Evolutionary conservation across 2,797 vertebrate genomes (phyloP).

Genomic region (Protonibea diacanthus): DNA sequence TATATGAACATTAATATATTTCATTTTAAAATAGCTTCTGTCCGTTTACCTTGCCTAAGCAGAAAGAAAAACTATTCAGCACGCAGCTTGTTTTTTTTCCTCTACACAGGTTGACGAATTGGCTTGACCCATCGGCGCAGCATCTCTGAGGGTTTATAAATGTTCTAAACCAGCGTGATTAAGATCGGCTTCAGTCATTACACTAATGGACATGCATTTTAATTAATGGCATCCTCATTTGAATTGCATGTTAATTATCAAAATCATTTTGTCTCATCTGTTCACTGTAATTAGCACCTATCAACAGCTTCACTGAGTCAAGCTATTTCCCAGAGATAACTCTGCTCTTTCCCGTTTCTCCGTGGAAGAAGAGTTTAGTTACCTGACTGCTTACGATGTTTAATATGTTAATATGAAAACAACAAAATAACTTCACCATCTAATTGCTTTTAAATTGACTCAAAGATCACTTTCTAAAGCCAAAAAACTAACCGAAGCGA

Average conservation of each 20-base stretch:
- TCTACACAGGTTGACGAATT: conserved; percentile 63
- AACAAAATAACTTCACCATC: background rate
- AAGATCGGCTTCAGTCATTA: conserved; percentile 81
- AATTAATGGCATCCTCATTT: conserved; percentile 86
- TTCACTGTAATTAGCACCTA: conserved; percentile 77
- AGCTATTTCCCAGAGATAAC: conserved; percentile 63
- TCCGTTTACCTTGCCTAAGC: conserved; percentile 33
- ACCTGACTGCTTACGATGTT: conserved; percentile 23
- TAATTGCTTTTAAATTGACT: background rate
- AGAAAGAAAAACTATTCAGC: conserved; percentile 35
- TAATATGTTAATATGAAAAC: background rate
- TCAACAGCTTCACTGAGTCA: conserved; percentile 64
- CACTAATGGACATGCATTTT: conserved; percentile 84
- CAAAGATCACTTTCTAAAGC: background rate
- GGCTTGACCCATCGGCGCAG: conserved; percentile 66
- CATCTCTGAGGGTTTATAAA: conserved; percentile 73
- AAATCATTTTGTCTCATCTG: conserved; percentile 80
- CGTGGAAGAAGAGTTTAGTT: conserved; percentile 17
- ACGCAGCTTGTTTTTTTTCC: conserved; percentile 46
- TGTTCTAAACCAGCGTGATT: conserved; percentile 76
- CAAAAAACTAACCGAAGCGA: background rate
- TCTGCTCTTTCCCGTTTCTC: conserved; percentile 32
- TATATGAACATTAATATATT: conserved; percentile 18
- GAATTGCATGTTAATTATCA: conserved; percentile 83
- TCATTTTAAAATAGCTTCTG: conserved; percentile 19